Evolutionary conservation across 1,140 invertebrate species (phyloP).

Genomic region (Trichomalopsis sarcophagae): DNA sequence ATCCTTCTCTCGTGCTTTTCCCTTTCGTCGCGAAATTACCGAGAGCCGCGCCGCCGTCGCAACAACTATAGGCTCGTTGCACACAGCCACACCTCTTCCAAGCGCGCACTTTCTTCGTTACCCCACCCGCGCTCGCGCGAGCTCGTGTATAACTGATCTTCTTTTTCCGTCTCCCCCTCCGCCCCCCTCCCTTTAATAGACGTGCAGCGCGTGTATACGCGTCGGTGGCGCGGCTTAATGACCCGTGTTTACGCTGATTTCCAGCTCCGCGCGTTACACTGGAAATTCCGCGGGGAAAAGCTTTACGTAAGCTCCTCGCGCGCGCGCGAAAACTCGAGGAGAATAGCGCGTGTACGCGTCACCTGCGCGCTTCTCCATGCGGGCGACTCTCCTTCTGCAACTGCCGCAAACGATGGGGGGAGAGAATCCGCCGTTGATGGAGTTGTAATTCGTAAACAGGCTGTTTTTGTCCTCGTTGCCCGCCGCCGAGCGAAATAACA

Average conservation of each 20-base stretch:
- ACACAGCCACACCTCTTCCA: conserved; percentile 1
- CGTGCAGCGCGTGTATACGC: neutral
- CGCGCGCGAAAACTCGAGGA: neutral
- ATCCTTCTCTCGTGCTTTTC: neutral
- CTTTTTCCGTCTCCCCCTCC: neutral
- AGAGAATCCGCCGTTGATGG: neutral
- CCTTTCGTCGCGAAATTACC: neutral
- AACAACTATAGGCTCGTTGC: neutral
- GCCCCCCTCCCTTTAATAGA: neutral
- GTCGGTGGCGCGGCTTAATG: neutral
- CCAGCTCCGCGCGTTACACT: neutral
- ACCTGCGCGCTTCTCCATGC: neutral
- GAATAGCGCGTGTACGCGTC: neutral
- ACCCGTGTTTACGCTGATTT: conserved; percentile 38
- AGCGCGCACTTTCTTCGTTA: conserved; percentile 12
- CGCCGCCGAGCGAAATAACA: no score
- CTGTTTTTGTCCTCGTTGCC: neutral
- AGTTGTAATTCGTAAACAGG: neutral
- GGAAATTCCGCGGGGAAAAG: neutral
- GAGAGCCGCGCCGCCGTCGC: neutral
- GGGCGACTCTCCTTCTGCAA: neutral
- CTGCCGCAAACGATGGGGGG: neutral
- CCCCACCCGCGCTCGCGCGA: neutral
- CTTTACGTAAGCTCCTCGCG: neutral
- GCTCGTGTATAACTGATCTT: neutral